Conservation (phyloP, 2,113 vertebrate species). For the Thalassarche chlororhynchos region DNA sequence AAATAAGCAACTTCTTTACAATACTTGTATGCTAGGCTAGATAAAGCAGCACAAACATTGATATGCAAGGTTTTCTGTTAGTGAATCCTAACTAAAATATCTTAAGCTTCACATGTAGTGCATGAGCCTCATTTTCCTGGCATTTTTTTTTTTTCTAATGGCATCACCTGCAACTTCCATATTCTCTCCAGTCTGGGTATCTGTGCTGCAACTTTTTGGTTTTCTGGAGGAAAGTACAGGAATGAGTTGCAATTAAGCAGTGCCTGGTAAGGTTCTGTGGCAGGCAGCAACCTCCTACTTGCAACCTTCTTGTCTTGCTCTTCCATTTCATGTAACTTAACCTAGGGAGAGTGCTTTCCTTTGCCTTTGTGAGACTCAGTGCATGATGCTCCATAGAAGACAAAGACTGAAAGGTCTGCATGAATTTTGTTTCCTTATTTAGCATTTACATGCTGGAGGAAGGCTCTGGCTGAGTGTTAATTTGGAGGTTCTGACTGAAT, state of each 20-base stretch:
- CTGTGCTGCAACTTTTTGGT: background rate
- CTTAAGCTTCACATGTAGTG: background rate
- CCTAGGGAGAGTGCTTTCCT: background rate
- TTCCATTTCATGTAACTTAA: background rate
- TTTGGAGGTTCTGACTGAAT: background rate
- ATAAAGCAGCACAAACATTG: background rate
- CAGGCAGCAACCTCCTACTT: background rate
- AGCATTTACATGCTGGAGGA: background rate
- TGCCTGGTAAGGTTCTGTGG: background rate
- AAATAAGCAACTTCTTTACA: background rate
- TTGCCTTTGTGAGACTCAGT: background rate
- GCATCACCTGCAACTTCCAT: background rate
- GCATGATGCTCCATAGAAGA: background rate
- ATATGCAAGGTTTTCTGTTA: background rate
- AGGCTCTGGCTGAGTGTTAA: background rate
- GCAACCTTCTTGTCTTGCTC: background rate
- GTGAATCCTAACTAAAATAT: background rate
- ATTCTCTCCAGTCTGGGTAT: background rate
- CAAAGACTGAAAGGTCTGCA: background rate
- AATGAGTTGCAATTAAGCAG: background rate
- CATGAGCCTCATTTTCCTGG: background rate
- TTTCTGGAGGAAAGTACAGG: background rate
- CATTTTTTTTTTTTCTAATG: background rate
- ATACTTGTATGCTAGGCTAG: background rate
- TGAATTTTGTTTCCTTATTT: background rate